phyloP scores from a whole-genome alignment of 2,797 vertebrate species.

The Dromococcyx pavoninus region DNA sequence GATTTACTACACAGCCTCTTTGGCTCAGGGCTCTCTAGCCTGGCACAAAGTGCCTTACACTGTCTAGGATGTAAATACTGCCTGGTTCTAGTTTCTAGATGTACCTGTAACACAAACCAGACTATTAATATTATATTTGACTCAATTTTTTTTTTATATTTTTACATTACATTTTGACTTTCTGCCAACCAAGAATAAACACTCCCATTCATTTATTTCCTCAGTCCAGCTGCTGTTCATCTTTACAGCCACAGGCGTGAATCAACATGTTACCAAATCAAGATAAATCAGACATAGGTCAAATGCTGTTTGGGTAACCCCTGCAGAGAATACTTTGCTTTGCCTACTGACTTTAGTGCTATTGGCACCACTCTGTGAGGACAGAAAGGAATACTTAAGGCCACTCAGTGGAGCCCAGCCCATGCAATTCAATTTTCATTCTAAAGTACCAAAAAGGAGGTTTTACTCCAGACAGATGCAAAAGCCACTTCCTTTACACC shows the following conservation, averaged over 20 bases:
- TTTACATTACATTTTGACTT: background rate
- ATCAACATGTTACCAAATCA: fast-evolving
- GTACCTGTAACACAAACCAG: background rate
- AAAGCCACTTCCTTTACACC: background rate
- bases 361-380: background rate
- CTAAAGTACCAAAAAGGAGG: background rate
- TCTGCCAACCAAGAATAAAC: background rate
- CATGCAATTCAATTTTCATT: background rate
- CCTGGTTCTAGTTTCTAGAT: background rate
- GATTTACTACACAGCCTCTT: background rate
- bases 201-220: background rate
- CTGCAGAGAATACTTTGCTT: background rate
- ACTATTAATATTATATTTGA: background rate
- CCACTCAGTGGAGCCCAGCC: background rate
- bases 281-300: background rate
- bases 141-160: background rate
- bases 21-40: background rate
- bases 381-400: background rate
- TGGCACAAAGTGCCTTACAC: background rate
- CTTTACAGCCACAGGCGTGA: background rate
- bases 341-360: background rate
- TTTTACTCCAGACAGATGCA: background rate
- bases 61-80: background rate
- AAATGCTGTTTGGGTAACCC: background rate
- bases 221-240: background rate